These are phyloP conservation scores for Barbus barbus DNA, from an alignment of 2,113 vertebrate genomes.

Conservation along the genomic window DNA sequence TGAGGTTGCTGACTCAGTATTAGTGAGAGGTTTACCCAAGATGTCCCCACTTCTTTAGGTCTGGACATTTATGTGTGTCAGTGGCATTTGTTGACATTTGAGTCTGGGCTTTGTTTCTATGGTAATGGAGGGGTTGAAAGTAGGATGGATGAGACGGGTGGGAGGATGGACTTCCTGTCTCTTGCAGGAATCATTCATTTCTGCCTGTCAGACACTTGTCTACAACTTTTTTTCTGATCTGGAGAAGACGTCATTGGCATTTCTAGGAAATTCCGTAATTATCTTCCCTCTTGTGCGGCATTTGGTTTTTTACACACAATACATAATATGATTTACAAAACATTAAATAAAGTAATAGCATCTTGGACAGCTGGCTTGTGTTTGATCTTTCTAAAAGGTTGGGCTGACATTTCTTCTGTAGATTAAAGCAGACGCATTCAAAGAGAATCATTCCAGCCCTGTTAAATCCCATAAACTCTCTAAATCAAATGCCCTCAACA, in stretches of 20 bases:
- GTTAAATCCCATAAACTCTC: conserved; percentile 14
- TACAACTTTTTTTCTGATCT: conserved; percentile 29
- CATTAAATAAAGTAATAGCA: background rate
- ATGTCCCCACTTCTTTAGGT: background rate
- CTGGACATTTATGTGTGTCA: conserved; percentile 35
- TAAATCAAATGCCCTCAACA: background rate
- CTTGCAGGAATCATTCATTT: background rate
- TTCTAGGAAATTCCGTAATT: background rate
- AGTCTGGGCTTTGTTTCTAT: conserved; percentile 61
- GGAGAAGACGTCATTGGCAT: conserved; percentile 31
- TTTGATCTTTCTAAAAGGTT: conserved; percentile 38
- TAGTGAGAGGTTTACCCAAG: background rate
- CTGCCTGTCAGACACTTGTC: conserved; percentile 43
- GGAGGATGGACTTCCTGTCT: conserved; percentile 14
- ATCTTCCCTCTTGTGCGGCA: background rate
- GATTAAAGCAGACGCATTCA: conserved; percentile 28
- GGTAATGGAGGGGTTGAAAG: conserved; percentile 48
- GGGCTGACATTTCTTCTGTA: conserved; percentile 34
- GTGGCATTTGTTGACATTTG: conserved; percentile 65
- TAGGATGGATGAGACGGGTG: conserved; percentile 17
- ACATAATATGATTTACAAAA: conserved; percentile 4
- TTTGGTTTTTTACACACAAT: background rate
- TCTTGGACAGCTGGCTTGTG: conserved; percentile 11
- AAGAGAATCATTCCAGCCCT: conserved; percentile 24
- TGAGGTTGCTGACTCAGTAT: background rate